phyloP scores from a whole-genome alignment of 2,797 vertebrate genomes.

The Halcyon chelicuti region DNA sequence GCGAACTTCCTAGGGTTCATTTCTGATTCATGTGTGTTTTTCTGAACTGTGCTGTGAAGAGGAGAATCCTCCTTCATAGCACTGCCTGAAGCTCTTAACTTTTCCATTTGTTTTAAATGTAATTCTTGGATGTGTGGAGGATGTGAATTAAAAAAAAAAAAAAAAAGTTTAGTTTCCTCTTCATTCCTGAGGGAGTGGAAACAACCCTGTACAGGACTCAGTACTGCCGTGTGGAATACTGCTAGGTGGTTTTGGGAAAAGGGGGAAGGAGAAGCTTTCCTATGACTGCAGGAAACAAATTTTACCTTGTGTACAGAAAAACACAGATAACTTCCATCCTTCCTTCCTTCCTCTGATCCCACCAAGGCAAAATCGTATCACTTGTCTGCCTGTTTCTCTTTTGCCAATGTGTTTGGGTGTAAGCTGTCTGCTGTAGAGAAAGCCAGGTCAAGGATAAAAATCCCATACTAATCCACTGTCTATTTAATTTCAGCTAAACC shows the following conservation, averaged over 20 bases:
- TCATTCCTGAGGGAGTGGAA: background rate
- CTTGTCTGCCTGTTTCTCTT: background rate
- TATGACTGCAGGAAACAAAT: background rate
- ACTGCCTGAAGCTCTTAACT: background rate
- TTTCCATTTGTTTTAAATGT: background rate
- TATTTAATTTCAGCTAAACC: constrained; percentile 73
- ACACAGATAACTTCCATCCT: background rate
- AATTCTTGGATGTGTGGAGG: background rate
- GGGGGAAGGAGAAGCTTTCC: background rate
- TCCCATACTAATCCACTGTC: constrained; percentile 67
- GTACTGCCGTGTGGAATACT: background rate
- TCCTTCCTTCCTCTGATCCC: background rate
- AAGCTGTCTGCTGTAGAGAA: constrained; percentile 42
- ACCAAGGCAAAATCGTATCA: background rate
- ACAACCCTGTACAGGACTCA: background rate
- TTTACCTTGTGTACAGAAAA: background rate
- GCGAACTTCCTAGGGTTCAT: background rate
- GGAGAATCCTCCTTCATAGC: background rate
- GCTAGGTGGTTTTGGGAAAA: background rate
- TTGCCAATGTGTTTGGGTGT: background rate
- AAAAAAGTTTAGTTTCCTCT: background rate
- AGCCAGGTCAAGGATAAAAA: constrained; percentile 71
- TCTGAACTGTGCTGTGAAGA: background rate
- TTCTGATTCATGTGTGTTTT: background rate
- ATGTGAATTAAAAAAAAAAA: background rate